Evolutionary conservation across 2,113 vertebrate species (phyloP).

Genomic region (Nanorana parkeri): DNA sequence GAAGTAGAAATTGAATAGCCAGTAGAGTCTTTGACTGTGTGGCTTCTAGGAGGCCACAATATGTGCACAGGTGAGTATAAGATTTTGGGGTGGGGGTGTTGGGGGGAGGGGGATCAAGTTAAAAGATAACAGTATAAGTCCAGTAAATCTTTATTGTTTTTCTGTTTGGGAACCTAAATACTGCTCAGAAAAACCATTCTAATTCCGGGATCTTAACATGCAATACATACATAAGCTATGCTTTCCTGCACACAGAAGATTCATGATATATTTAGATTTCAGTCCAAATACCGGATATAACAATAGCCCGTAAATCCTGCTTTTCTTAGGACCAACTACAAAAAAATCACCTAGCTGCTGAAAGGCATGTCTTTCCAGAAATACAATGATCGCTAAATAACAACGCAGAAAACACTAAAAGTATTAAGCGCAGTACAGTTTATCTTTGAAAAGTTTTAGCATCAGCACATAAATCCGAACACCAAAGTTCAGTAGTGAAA

Average conservation of each 20-base stretch:
- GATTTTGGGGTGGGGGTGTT: too few relatives aligned
- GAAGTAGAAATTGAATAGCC: too few relatives aligned
- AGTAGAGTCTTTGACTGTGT: too few relatives aligned
- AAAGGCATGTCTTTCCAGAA: constrained; percentile 15
- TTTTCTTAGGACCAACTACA: constrained; percentile 14
- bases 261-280: constrained; percentile 30
- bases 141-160: neutral
- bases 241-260: neutral
- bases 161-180: neutral
- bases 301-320: constrained; percentile 20
- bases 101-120: too few relatives aligned
- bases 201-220: too few relatives aligned
- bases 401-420: constrained; percentile 9
- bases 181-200: neutral
- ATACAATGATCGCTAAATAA: constrained; percentile 21
- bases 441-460: constrained; percentile 24
- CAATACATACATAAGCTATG: neutral
- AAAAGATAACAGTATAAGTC: too few relatives aligned
- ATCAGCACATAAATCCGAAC: constrained; percentile 60
- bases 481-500: constrained; percentile 60
- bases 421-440: constrained; percentile 23
- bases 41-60: too few relatives aligned
- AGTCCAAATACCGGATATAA: constrained; percentile 11
- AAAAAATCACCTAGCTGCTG: neutral
- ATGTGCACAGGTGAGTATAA: too few relatives aligned